A percentile compares a stretch with the other conserved stretches of the same genome.
These are phyloP conservation scores for Deilephila porcellus DNA, from an alignment of 2,888 invertebrate genomes.

Conservation along the genomic window DNA sequence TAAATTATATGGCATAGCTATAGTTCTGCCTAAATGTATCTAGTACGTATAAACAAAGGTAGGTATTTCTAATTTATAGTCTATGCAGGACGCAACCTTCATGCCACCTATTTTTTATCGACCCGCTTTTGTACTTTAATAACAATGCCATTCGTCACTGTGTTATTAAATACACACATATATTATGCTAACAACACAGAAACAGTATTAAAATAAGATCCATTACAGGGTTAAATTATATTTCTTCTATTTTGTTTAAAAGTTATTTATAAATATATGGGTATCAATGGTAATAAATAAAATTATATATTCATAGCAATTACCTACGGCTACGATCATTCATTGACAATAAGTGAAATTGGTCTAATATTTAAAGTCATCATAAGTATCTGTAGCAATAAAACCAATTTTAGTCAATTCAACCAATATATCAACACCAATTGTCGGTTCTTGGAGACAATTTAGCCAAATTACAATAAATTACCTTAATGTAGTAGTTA, in stretches of 20 bases:
- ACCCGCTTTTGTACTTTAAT: slow-evolving; percentile 4
- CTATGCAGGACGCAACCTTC: slow-evolving; percentile 1
- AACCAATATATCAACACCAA: neutral
- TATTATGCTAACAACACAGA: too few relatives aligned
- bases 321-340: too few relatives aligned
- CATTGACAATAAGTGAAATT: neutral
- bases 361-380: neutral
- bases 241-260: too few relatives aligned
- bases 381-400: too few relatives aligned
- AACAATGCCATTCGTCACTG: neutral
- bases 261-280: too few relatives aligned
- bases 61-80: neutral
- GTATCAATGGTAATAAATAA: too few relatives aligned
- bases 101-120: slow-evolving; percentile 17
- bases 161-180: neutral
- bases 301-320: too few relatives aligned
- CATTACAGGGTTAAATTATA: too few relatives aligned
- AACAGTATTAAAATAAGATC: too few relatives aligned
- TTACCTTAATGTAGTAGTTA: neutral
- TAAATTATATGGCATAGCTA: too few relatives aligned
- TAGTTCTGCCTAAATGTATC: too few relatives aligned
- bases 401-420: neutral
- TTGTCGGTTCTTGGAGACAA: neutral
- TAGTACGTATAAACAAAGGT: too few relatives aligned
- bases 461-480: neutral